phyloP scores from a whole-genome alignment of 2,113 vertebrate genomes.

The Istiophorus platypterus region DNA sequence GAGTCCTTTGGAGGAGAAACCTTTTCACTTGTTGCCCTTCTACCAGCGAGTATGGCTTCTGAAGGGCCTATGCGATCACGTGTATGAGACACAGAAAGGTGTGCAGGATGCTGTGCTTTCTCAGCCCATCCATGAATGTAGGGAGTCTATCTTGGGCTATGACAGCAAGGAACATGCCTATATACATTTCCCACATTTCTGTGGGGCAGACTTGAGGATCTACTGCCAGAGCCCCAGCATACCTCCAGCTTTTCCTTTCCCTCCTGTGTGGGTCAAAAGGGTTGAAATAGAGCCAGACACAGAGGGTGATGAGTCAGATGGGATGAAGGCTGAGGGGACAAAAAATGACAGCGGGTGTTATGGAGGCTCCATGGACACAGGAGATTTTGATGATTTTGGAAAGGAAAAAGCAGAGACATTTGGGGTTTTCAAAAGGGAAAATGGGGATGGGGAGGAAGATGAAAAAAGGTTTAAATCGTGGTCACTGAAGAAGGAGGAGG shows the following conservation, averaged over 20 bases:
- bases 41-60: slow-evolving; percentile 95
- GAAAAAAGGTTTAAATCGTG: slow-evolving; percentile 35
- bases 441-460: slow-evolving; percentile 35
- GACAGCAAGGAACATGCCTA: slow-evolving; percentile 94
- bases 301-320: slow-evolving; percentile 44
- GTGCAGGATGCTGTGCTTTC: slow-evolving; percentile 95
- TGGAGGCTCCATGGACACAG: slow-evolving; percentile 26
- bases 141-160: slow-evolving; percentile 98
- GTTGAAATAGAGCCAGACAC: slow-evolving; percentile 53
- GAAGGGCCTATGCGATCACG: slow-evolving; percentile 95
- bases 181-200: slow-evolving; percentile 99
- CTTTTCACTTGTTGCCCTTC: slow-evolving; percentile 94
- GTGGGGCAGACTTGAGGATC: slow-evolving; percentile 96
- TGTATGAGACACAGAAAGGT: slow-evolving; percentile 96
- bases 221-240: slow-evolving; percentile 94
- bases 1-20: slow-evolving; percentile 91
- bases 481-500: slow-evolving; percentile 51
- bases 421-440: slow-evolving; percentile 56
- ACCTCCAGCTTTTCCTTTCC: slow-evolving; percentile 89
- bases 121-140: slow-evolving; percentile 97
- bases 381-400: slow-evolving; percentile 43
- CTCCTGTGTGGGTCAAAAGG: slow-evolving; percentile 80
- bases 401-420: slow-evolving; percentile 26
- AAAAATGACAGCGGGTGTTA: slow-evolving; percentile 24
- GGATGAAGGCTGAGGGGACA: slow-evolving; percentile 33